Percentiles rank a stretch among this genome's conserved stretches.
These are phyloP conservation scores for Chironomus riparius DNA, from an alignment of 2,888 invertebrate species.

Conservation along the genomic window DNA sequence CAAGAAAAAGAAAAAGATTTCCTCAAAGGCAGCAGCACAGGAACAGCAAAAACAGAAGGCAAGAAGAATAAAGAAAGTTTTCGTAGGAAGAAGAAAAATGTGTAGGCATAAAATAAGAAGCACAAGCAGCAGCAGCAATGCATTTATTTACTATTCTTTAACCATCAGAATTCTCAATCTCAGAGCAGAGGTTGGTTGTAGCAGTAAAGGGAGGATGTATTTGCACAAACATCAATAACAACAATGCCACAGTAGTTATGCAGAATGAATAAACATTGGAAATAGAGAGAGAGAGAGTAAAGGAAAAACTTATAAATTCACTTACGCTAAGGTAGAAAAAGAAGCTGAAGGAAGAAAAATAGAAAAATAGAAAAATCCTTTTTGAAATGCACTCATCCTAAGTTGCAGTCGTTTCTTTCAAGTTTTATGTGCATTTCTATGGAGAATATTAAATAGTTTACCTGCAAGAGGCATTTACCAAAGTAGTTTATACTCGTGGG, in stretches of 20 bases:
- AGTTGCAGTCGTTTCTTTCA: not conserved
- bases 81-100: no score
- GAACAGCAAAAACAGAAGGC: not conserved
- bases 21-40: no score
- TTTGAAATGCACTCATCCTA: not conserved
- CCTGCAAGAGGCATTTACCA: not conserved
- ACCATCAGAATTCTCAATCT: not conserved
- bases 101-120: not conserved
- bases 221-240: not conserved
- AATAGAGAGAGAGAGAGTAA: not conserved
- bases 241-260: not conserved
- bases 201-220: not conserved
- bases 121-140: not conserved
- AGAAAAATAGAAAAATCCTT: not conserved
- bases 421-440: not conserved
- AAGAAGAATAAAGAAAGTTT: not conserved
- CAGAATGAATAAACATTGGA: not conserved
- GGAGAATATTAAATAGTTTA: not conserved
- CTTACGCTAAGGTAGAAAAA: not conserved
- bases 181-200: not conserved
- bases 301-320: not conserved
- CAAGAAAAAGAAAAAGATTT: no score
- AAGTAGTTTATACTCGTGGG: no score
- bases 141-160: not conserved
- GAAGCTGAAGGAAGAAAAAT: not conserved